These are phyloP conservation scores for Chiroxiphia lanceolata DNA, from an alignment of 2,797 vertebrate species.

Conservation along the genomic window DNA sequence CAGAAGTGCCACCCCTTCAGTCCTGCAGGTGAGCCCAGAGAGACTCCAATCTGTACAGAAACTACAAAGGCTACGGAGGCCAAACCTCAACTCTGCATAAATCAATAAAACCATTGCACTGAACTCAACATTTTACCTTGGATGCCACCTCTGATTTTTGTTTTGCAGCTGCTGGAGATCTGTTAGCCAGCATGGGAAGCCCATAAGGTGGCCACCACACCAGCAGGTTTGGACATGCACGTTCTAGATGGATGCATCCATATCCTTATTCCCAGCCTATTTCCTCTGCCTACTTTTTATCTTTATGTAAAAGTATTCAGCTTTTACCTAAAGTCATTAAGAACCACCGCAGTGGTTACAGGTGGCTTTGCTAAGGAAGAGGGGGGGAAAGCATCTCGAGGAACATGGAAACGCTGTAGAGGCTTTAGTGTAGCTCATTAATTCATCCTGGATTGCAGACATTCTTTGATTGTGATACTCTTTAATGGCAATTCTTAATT, in stretches of 20 bases:
- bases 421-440: constrained; percentile 53
- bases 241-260: background rate
- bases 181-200: background rate
- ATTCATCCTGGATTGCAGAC: constrained; percentile 35
- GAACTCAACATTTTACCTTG: background rate
- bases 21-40: background rate
- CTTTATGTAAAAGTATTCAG: fast-evolving
- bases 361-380: background rate
- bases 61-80: fast-evolving
- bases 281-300: no score
- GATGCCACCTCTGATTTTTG: background rate
- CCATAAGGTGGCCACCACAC: background rate
- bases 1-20: background rate
- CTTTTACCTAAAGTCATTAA: background rate
- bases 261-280: background rate
- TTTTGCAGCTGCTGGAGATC: background rate
- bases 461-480: constrained; percentile 49
- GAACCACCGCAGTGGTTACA: background rate
- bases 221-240: fast-evolving
- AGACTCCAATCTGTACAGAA: background rate
- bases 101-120: background rate
- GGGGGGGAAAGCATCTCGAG: background rate
- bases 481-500: constrained; percentile 65
- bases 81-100: background rate
- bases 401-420: background rate